These are phyloP conservation scores for Dioctria rufipes DNA, from an alignment of 2,888 invertebrate genomes.

Conservation along the genomic window DNA sequence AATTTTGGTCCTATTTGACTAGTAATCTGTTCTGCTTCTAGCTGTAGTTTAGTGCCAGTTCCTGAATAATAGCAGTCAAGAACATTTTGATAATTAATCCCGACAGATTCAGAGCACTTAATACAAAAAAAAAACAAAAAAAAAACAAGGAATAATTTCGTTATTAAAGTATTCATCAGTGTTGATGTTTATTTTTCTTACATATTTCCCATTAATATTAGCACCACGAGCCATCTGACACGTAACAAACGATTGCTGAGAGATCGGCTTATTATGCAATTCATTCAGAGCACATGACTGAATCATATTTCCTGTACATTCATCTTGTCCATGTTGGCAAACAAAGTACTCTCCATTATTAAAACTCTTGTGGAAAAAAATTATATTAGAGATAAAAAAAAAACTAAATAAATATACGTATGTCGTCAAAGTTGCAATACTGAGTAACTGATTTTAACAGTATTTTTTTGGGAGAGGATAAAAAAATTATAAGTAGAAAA, in stretches of 20 bases:
- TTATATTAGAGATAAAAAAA: neutral
- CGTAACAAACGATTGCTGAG: conserved; percentile 69
- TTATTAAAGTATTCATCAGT: neutral
- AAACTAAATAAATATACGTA: neutral
- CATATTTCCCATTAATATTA: neutral
- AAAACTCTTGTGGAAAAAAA: conserved; percentile 56
- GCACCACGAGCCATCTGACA: conserved; percentile 70
- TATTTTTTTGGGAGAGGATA: too few species aligned
- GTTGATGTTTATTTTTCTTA: neutral
- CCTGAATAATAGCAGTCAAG: conserved; percentile 65
- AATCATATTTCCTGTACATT: conserved; percentile 74
- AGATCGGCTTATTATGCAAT: conserved; percentile 64
- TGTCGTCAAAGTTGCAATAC: conserved; percentile 9
- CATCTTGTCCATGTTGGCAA: conserved; percentile 75
- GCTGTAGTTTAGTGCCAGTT: conserved; percentile 66
- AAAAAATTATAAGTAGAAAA: too few species aligned
- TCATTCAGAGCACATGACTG: conserved; percentile 73
- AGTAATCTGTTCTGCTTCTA: conserved; percentile 68
- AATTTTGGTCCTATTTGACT: conserved; percentile 64
- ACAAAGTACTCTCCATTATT: conserved; percentile 68
- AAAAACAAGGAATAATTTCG: neutral
- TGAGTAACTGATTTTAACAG: too few species aligned
- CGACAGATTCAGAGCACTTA: conserved; percentile 67
- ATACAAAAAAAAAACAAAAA: neutral
- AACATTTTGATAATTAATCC: conserved; percentile 65